Percentiles rank a stretch among this genome's conserved stretches.
Conservation (phyloP, 2,888 invertebrate genomes). For the Orchesellides sinensis region DNA sequence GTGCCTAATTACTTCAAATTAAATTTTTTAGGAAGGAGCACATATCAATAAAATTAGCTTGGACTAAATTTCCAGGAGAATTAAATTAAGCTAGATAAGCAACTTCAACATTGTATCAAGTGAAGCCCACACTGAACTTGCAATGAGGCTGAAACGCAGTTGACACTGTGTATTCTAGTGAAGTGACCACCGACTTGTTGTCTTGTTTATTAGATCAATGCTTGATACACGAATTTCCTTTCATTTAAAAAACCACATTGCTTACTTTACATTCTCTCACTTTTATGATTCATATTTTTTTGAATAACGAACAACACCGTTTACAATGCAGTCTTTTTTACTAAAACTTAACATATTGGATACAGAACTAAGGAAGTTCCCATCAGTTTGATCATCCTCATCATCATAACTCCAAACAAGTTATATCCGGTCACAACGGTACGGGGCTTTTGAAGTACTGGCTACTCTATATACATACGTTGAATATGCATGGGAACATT, state of each 20-base stretch:
- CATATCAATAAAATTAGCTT: conserved; percentile 17
- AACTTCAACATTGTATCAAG: background rate
- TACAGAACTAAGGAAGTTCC: conserved; percentile 44
- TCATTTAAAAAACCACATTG: too few species aligned
- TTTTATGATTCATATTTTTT: too few species aligned
- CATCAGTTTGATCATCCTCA: conserved; percentile 48
- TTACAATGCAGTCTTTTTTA: too few species aligned
- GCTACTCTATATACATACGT: background rate
- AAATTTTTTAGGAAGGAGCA: conserved; percentile 34
- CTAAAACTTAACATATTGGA: too few species aligned
- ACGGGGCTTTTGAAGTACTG: background rate
- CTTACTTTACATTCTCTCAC: too few species aligned
- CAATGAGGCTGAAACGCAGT: too few species aligned
- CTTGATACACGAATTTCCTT: too few species aligned
- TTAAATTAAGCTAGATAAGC: background rate
- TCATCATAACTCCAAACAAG: conserved; percentile 52
- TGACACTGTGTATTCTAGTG: too few species aligned
- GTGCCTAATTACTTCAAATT: conserved; percentile 59
- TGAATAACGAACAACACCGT: too few species aligned
- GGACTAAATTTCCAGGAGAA: background rate
- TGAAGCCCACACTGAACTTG: too few species aligned
- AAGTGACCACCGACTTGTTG: too few species aligned
- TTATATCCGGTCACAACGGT: conserved; percentile 54
- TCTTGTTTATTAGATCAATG: too few species aligned
- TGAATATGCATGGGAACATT: background rate